Base-by-base conservation (phyloP, 2,888 invertebrate genomes). In the Leucozona laternaria region DNA sequence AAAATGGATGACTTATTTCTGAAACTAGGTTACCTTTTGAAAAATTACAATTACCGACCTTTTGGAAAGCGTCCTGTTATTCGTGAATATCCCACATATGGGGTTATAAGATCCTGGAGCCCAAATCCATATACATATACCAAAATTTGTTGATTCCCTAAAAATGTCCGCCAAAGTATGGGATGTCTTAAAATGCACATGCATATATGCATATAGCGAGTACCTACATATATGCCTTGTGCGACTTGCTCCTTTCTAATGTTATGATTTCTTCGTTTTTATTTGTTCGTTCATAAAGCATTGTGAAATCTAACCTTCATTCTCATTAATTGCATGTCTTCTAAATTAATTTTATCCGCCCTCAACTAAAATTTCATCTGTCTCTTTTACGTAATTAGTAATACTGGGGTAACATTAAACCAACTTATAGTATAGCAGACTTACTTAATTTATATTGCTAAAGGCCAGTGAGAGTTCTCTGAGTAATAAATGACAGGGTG, bases 401-500 rank as follows among this genome's bases (percentile, higher is more conserved):
- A 70, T 48, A 45, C 43, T 62, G 58, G 22, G 7, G 81, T 78
- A 81, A 86, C 17, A 78, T 81, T 64, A 81, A 73, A 81, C 85
- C 73, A 57, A 62, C 66, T 57, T 43, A 25, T 40, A 28, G 4
- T 31, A 64, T 0, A 60, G 15, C 37, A 40, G 40, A 20, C 37
- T 40, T 37, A 20, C 37, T 22, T 37, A 60, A 40, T 60, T 60
- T 60, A 64, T 50, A 82, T 75, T 86, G 57, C 73, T 25, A 71
- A 48, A 62, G 68, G 73, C 78, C 57, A 62, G 57, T 55, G 45
- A 78, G 45, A 78, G 31, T 48, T 48, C 6, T 75, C 75, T 70
- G 64, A 64, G 70, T 78, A 79, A 86, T 86, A 82, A 82, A 86
- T 86, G 78, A 86, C 78, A 82, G 75, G 68, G 70, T 43, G n/a